Evolutionary conservation across 1,140 invertebrate species (phyloP), one percentile per base, ranked within the genome.

Genomic region (Mactra quadrangularis): DNA sequence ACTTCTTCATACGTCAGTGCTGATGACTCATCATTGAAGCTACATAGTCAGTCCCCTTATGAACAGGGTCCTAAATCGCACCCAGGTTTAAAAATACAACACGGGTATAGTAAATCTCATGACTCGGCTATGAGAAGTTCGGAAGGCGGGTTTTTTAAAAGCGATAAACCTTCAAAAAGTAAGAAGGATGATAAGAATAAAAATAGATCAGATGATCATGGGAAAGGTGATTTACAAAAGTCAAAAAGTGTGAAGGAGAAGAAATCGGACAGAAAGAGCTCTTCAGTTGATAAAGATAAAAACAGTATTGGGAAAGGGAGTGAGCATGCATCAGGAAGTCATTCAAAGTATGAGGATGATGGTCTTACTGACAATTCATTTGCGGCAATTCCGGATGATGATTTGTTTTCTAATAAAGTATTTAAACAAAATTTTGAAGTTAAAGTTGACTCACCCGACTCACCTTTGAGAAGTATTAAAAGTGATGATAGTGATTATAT

Each of bases 401-500:
- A 75, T 31, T 9, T 60, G 3, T 60, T 59, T 59, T 75, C 71
- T 22, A 75, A 60, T 60, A 60, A 75, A 15, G 38, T 52, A 22
- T 62, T 77, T 29, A 62, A 62, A 64, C 33, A n/a, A 47, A 45
- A 45, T 25, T 4, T n/a, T 3, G 9, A 47, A 11, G 29, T 22
- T 11, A 57, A 47, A 17, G 57, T 27, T 22, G 45, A 25, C 9
- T 33, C 22, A 25, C 19, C 25, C 7, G 25, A 35, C 13, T 27
- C 29, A 35, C 29, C 50, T 38, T 38, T 52, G 25, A 27, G 6
- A 33, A 17, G n/a, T 1, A 27, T n/a, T 0, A 52, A 31, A 66
- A 25, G 25, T 41, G 75, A 81, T 15, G 77, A 72, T 59, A 68
- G 27, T 75, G 68, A 50, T 19, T 85, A 85, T 41, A 68, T 85